These are phyloP conservation scores for Eufriesea mexicana DNA, from an alignment of 1,140 invertebrate genomes.

Conservation along the genomic window DNA sequence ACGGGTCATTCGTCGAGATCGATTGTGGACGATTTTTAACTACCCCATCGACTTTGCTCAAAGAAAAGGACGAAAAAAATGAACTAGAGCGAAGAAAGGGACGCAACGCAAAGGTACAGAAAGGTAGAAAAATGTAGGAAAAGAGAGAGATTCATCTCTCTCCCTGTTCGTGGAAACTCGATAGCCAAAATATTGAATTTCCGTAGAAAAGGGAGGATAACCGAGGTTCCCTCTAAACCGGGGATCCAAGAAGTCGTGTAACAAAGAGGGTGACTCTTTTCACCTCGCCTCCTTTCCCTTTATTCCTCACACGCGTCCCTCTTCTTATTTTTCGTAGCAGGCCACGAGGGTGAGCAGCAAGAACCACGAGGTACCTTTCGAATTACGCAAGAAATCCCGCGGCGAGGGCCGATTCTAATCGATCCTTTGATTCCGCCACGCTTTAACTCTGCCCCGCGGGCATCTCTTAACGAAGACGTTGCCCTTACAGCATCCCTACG, in stretches of 20 bases:
- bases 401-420: conserved; percentile 65
- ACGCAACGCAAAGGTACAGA: not conserved
- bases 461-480: conserved; percentile 67
- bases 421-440: conserved; percentile 64
- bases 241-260: conserved; percentile 50
- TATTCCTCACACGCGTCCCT: conserved; percentile 43
- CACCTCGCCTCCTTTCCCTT: conserved; percentile 35
- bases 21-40: conserved; percentile 43
- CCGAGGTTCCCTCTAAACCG: conserved; percentile 48
- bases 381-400: conserved; percentile 62
- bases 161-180: conserved; percentile 63
- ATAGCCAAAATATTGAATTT: conserved; percentile 79
- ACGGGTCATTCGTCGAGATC: conserved; percentile 12
- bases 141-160: conserved; percentile 1
- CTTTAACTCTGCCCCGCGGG: conserved; percentile 71
- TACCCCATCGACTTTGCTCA: conserved; percentile 7
- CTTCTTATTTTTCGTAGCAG: conserved; percentile 22
- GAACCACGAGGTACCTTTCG: conserved; percentile 40
- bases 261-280: conserved; percentile 60
- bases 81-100: not conserved
- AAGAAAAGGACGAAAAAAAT: conserved; percentile 20
- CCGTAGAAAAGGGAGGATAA: conserved; percentile 54
- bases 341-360: conserved; percentile 45
- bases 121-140: not conserved
- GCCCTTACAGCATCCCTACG: conserved; percentile 34